phyloP scores from a whole-genome alignment of 2,797 vertebrate genomes.

The Diplodus sargus region DNA sequence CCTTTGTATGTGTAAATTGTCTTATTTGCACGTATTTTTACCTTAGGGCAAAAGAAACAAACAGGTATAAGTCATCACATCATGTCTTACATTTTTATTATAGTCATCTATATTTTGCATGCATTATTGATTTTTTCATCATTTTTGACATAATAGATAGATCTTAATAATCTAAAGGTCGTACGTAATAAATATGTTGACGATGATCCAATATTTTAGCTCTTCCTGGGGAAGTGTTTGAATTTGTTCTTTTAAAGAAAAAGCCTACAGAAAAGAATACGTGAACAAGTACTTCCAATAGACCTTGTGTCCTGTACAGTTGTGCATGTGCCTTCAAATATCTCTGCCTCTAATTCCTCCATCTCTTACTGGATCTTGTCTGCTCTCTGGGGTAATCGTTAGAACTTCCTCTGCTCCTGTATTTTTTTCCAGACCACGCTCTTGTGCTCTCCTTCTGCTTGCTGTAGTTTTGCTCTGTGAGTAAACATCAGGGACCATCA shows the following conservation, averaged over 20 bases:
- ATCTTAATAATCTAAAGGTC: not conserved
- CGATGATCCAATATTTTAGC: not conserved
- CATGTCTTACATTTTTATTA: not conserved
- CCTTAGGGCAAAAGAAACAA: not conserved
- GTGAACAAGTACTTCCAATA: not conserved
- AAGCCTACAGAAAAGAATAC: not conserved
- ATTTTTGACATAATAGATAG: not conserved
- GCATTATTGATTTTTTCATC: not conserved
- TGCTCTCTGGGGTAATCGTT: constrained; percentile 72
- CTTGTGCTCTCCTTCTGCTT: constrained; percentile 46
- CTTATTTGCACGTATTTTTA: not conserved
- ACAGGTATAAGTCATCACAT: not conserved
- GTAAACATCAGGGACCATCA: constrained; percentile 72
- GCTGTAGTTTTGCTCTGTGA: constrained; percentile 45
- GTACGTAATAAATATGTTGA: not conserved
- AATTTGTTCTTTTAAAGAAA: not conserved
- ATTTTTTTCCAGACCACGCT: constrained; percentile 61
- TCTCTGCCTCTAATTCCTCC: constrained; percentile 32
- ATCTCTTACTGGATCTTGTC: constrained; percentile 8
- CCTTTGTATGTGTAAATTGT: not conserved
- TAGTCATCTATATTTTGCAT: not conserved
- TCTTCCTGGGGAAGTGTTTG: not conserved
- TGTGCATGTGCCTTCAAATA: constrained; percentile 8
- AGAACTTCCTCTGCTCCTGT: constrained; percentile 57
- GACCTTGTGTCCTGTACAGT: not conserved